phyloP scores from a whole-genome alignment of 2,888 invertebrate genomes.

The Lucinisca nassula region DNA sequence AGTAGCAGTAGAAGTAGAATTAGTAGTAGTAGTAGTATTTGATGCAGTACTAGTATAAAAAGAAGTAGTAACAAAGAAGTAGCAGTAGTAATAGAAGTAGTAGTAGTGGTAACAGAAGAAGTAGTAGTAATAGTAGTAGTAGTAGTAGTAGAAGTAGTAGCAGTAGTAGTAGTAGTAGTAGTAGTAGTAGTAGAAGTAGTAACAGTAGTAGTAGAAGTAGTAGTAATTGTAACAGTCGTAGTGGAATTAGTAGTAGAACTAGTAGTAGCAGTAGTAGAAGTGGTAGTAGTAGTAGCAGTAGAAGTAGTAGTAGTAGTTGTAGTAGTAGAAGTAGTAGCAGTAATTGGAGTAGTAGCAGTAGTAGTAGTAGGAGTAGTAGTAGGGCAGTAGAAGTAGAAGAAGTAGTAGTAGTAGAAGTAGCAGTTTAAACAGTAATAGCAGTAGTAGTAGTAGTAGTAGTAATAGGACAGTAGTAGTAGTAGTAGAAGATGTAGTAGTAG shows the following conservation, averaged over 20 bases:
- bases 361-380: too few relatives aligned
- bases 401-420: too few relatives aligned
- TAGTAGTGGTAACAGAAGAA: slow-evolving; percentile 54
- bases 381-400: too few relatives aligned
- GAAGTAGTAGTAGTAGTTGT: slow-evolving; percentile 40
- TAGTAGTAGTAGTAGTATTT: too few relatives aligned
- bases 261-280: slow-evolving; percentile 56
- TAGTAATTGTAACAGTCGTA: too few relatives aligned
- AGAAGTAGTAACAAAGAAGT: too few relatives aligned
- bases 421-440: too few relatives aligned
- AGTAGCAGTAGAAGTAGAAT: too few relatives aligned
- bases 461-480: slow-evolving; percentile 18
- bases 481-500: slow-evolving; percentile 54
- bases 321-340: slow-evolving; percentile 53
- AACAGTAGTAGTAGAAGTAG: slow-evolving; percentile 50
- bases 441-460: too few relatives aligned
- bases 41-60: too few relatives aligned
- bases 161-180: slow-evolving; percentile 57
- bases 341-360: too few relatives aligned
- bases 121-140: slow-evolving; percentile 45
- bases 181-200: slow-evolving; percentile 57
- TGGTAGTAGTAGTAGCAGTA: slow-evolving; percentile 58
- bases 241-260: too few relatives aligned
- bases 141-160: slow-evolving; percentile 47
- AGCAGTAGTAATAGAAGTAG: slow-evolving; percentile 49